These are phyloP conservation scores for Coendou prehensilis DNA, from an alignment of 2,797 vertebrate species.

Conservation along the genomic window DNA sequence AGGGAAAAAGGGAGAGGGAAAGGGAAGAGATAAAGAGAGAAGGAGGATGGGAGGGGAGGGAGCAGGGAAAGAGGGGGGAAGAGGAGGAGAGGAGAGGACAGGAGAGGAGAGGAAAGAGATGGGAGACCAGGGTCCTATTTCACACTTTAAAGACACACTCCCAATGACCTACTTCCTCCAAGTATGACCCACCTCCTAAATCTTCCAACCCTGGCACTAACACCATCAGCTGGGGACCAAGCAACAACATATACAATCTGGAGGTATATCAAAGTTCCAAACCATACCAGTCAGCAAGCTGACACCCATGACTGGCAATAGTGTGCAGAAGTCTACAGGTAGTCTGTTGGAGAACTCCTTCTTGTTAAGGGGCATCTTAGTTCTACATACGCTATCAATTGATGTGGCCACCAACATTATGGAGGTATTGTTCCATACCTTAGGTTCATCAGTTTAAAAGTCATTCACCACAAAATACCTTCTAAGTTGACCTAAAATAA, in stretches of 20 bases:
- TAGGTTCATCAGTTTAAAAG: not conserved
- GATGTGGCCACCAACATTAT: not conserved
- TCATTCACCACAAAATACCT: not conserved
- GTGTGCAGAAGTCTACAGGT: not conserved
- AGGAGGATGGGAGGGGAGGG: not conserved
- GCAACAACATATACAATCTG: not conserved
- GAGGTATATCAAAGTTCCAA: not conserved
- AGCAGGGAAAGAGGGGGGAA: not conserved
- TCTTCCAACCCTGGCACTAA: not conserved
- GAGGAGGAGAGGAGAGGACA: not conserved
- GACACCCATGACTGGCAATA: accelerated
- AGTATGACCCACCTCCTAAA: not conserved
- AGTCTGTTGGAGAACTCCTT: not conserved
- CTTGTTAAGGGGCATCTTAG: not conserved
- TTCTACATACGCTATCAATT: not conserved
- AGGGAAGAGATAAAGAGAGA: not conserved
- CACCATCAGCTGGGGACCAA: not conserved
- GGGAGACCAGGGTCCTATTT: not conserved
- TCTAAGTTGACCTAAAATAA: not conserved
- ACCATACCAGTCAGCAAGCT: not conserved
- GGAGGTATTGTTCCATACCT: not conserved
- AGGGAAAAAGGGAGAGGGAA: not conserved
- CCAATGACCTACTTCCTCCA: not conserved
- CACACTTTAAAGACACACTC: no score
- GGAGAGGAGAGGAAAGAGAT: not conserved